These are phyloP conservation scores for Drosophila testacea DNA, from an alignment of 2,888 invertebrate species.

Conservation along the genomic window DNA sequence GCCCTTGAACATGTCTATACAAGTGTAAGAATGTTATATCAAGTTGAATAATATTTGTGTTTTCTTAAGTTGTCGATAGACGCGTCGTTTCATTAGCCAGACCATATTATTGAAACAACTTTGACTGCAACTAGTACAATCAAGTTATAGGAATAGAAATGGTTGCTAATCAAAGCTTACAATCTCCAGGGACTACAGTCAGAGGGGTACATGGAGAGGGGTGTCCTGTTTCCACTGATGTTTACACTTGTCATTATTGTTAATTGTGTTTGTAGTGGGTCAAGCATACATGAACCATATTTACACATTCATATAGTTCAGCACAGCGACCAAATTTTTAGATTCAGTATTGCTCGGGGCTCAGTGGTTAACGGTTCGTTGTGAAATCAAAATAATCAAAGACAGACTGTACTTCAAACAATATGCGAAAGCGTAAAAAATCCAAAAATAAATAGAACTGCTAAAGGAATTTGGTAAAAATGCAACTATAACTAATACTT, in stretches of 20 bases:
- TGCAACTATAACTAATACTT: not conserved
- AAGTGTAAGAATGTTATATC: constrained; percentile 1
- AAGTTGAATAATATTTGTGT: constrained; percentile 62
- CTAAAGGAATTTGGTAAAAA: constrained; percentile 20
- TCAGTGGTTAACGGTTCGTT: constrained; percentile 43
- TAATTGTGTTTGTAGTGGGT: constrained; percentile 74
- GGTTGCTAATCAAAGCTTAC: constrained; percentile 56
- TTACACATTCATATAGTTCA: constrained; percentile 54
- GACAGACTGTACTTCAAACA: constrained; percentile 29
- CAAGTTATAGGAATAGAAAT: constrained; percentile 30
- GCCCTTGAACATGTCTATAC: constrained; percentile 52
- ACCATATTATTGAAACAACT: constrained; percentile 1
- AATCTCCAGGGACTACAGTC: constrained; percentile 45
- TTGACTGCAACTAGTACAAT: constrained; percentile 3
- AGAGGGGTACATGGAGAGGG: not conserved
- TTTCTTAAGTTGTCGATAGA: constrained; percentile 59
- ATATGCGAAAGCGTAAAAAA: constrained; percentile 69
- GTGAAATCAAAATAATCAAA: constrained; percentile 22
- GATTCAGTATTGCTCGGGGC: constrained; percentile 57
- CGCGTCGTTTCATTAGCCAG: constrained; percentile 54
- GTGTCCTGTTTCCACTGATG: constrained; percentile 47
- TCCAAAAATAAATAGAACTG: not conserved
- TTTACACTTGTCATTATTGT: constrained; percentile 78
- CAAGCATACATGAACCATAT: constrained; percentile 57
- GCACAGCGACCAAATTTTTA: constrained; percentile 14